Evolutionary conservation across 2,888 invertebrate genomes (phyloP).

Genomic region (Chaetogeoica ovagalla): DNA sequence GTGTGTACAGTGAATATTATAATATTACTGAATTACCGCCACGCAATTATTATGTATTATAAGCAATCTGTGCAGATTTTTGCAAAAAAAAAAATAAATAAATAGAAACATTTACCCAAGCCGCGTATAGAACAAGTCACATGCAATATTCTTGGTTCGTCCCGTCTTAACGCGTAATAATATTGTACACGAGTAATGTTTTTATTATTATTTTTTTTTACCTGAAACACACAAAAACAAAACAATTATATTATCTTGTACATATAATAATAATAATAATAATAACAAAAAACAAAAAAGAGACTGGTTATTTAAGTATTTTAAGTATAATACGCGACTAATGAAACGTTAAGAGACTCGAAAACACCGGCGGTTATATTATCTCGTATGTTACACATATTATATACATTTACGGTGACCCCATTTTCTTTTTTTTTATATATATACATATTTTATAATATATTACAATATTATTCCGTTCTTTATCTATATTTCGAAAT

Average conservation of each 20-base stretch:
- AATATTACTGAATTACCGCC: no score
- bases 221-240: constrained; percentile 39
- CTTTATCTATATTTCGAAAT: constrained; percentile 20
- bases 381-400: neutral
- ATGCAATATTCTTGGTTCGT: constrained; percentile 27
- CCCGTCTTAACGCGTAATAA: neutral
- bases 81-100: neutral
- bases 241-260: neutral
- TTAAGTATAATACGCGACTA: neutral
- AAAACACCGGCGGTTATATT: neutral
- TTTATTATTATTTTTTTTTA: no score
- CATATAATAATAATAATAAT: constrained; percentile 1
- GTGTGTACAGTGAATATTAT: no score
- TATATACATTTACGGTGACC: neutral
- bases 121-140: constrained; percentile 26
- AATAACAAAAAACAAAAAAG: neutral
- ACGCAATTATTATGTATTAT: no score
- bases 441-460: neutral
- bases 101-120: constrained; percentile 20
- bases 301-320: neutral
- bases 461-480: neutral
- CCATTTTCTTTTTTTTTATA: neutral
- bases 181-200: neutral
- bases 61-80: neutral
- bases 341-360: constrained; percentile 13